phyloP scores from a whole-genome alignment of 2,113 vertebrate genomes.

The Anhinga rufa region DNA sequence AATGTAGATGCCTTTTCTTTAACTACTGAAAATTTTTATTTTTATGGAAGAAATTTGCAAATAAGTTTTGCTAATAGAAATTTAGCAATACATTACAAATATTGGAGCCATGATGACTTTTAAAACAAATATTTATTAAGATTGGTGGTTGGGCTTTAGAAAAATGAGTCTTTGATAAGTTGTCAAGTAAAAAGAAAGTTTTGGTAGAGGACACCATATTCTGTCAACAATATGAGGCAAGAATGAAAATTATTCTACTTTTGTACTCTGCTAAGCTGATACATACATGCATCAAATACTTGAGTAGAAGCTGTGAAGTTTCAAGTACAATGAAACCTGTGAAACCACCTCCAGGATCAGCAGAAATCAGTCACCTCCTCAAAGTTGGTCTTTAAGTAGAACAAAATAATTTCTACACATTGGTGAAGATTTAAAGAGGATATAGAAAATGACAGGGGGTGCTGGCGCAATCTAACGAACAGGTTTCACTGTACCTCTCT shows the following conservation, averaged over 20 bases:
- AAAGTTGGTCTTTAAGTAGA: constrained; percentile 39
- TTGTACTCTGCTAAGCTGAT: background rate
- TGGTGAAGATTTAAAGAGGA: background rate
- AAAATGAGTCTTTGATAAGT: background rate
- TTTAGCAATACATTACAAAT: background rate
- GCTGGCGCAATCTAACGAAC: background rate
- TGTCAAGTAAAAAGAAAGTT: background rate
- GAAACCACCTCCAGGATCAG: constrained; percentile 66
- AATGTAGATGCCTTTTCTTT: background rate
- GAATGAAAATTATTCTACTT: constrained; percentile 46
- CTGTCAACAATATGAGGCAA: constrained; percentile 10
- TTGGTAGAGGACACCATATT: background rate
- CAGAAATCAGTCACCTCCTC: constrained; percentile 55
- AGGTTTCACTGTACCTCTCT: background rate
- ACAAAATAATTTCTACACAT: constrained; percentile 9
- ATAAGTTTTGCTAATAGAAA: background rate
- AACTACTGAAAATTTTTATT: background rate
- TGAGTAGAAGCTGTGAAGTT: constrained; percentile 62
- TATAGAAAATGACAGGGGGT: background rate
- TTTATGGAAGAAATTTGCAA: background rate
- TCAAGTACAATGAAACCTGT: constrained; percentile 67
- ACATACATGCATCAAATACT: constrained; percentile 26
- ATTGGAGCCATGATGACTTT: background rate
- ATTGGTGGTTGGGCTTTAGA: background rate
- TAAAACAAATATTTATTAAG: background rate